Percentiles rank a stretch among this genome's conserved stretches.
phyloP scores from a whole-genome alignment of 1,140 invertebrate genomes.

The Drosophila malerkotliana region DNA sequence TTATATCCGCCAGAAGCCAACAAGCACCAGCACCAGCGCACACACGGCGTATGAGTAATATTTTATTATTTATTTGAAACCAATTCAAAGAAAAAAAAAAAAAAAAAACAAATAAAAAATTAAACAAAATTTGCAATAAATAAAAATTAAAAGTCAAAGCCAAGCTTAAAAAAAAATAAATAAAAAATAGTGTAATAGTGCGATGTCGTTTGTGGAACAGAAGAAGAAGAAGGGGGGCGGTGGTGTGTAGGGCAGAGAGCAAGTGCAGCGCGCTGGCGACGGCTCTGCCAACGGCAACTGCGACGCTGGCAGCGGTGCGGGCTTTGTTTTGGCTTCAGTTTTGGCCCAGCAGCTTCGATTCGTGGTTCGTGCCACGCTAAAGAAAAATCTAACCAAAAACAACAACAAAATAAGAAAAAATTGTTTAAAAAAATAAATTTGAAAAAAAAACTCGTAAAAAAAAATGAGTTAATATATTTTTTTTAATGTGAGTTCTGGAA shows the following conservation, averaged over 20 bases:
- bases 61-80: constrained; percentile 5
- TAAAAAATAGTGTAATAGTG: constrained; percentile 9
- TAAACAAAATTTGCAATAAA: neutral
- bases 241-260: constrained; percentile 4
- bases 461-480: neutral
- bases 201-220: neutral
- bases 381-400: constrained; percentile 2
- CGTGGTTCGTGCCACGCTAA: constrained; percentile 41
- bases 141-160: neutral
- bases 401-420: neutral
- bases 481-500: constrained; percentile 32
- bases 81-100: constrained; percentile 14
- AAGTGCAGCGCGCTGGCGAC: constrained; percentile 53
- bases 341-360: constrained; percentile 59
- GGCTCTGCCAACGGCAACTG: constrained; percentile 48
- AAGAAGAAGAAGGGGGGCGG: constrained; percentile 3
- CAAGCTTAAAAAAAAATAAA: neutral
- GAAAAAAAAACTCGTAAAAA: neutral
- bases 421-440: neutral
- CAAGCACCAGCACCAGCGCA: constrained; percentile 37
- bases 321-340: constrained; percentile 56
- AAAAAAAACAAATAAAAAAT: constrained; percentile 2
- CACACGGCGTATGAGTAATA: constrained; percentile 47
- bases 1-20: constrained; percentile 69
- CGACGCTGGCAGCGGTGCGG: constrained; percentile 36